Evolutionary conservation across 2,797 vertebrate genomes (phyloP), one percentile per base, ranked within the genome.

Genomic region (Scolopax rusticola): DNA sequence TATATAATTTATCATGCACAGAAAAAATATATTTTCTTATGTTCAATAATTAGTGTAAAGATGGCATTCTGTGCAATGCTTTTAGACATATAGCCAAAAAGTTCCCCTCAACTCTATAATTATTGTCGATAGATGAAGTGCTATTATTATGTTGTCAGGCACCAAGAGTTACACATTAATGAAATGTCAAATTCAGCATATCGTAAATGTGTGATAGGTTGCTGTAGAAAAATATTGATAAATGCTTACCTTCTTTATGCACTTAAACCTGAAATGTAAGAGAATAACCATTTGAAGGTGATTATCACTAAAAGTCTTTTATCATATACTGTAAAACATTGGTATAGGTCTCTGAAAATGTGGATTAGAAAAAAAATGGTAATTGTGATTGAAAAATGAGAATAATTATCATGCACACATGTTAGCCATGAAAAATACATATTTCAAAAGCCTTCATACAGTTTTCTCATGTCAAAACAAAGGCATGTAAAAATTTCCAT

Each of bases 71-170:
- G 43, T 36, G 17, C 76, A 80, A 33, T 80, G 25, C 63, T 90
- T 23, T 85, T 75, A 67, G 77, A 4, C 8, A 5, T n/a, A 7
- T 77, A 94, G 33, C 60, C 75, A 28, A 87, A 71, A 60, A 54
- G 8, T 77, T 89, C 47, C 70, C 8, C 3, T 36, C 24, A 64
- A 23, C 45, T 83, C 59, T 89, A 7, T 73, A 77, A 84, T 95
- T 92, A 41, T n/a, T 75, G 30, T 80, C 64, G 84, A 74, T n/a
- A 65, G 28, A 84, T 71, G 61, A 97, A 90, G 20, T 81, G n/a
- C 81, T 70, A 12, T 90, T 86, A 83, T 94, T 94, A 89, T 80
- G 47, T 68, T 90, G 93, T 93, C 90, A 96, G 61, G 30, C 41
- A 82, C 43, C 60, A 76, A 59, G 75, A 90, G 45, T 54, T 80